phyloP scores from a whole-genome alignment of 2,113 vertebrate genomes.

The Pongo abelii region DNA sequence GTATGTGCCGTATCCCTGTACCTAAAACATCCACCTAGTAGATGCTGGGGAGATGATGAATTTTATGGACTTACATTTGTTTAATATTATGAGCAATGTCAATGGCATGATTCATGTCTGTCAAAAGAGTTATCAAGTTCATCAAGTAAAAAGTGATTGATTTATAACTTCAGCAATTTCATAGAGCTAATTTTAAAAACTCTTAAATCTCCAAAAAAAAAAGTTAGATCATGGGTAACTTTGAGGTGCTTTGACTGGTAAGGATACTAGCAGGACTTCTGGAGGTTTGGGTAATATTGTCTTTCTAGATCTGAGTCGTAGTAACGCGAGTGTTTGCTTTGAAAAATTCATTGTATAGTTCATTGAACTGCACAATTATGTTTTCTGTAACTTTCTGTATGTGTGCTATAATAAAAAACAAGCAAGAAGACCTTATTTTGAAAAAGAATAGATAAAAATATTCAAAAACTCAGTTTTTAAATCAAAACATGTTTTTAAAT shows the following conservation, averaged over 20 bases:
- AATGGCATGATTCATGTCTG: background rate
- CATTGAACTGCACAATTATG: background rate
- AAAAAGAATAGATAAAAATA: background rate
- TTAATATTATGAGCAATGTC: background rate
- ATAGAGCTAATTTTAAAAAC: background rate
- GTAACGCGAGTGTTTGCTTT: background rate
- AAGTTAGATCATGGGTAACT: background rate
- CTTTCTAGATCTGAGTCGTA: background rate
- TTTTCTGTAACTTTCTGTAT: background rate
- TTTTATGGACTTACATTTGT: background rate
- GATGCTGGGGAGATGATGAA: rapidly evolving
- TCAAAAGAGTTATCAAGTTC: background rate
- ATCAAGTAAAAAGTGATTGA: background rate
- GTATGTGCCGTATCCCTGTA: background rate
- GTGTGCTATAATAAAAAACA: background rate
- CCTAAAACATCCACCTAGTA: background rate
- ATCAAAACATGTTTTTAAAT: background rate
- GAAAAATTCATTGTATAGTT: background rate
- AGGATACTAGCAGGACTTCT: background rate
- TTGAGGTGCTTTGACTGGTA: background rate
- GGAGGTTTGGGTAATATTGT: background rate
- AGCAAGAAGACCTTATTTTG: background rate
- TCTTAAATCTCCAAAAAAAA: background rate
- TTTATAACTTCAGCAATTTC: background rate
- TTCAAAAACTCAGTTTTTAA: background rate